Evolutionary conservation across 1,140 invertebrate genomes (phyloP).

Genomic region (Mya arenaria): DNA sequence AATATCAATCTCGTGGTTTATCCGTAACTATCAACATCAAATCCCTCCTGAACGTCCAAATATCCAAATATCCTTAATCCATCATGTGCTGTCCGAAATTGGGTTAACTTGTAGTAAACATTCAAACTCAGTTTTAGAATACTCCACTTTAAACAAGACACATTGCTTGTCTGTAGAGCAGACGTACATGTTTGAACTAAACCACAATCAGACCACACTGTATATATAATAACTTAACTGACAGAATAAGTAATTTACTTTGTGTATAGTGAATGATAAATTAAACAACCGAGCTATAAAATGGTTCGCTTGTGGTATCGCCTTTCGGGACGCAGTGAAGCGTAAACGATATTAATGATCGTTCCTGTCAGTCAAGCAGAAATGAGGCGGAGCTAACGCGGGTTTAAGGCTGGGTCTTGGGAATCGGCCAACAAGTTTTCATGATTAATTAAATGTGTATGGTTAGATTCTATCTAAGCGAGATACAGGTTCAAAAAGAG

Average conservation of each 20-base stretch:
- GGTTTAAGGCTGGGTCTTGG: constrained; percentile 42
- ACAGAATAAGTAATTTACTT: constrained; percentile 56
- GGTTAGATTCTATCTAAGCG: constrained; percentile 32
- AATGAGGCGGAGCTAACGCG: constrained; percentile 18
- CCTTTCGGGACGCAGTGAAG: constrained; percentile 30
- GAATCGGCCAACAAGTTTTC: constrained; percentile 34
- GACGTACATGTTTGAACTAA: constrained; percentile 15
- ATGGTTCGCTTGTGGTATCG: constrained; percentile 36
- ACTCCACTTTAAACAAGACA: too few relatives aligned
- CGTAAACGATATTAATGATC: constrained; percentile 42
- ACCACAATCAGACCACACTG: constrained; percentile 46
- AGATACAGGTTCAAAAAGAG: constrained; percentile 38
- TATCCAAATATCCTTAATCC: constrained; percentile 20
- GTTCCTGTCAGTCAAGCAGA: constrained; percentile 37
- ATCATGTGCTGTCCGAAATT: not conserved
- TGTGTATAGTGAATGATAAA: constrained; percentile 51
- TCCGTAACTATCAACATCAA: too few relatives aligned
- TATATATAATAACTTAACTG: constrained; percentile 50
- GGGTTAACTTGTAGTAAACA: not conserved
- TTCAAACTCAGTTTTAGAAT: too few relatives aligned
- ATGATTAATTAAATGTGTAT: constrained; percentile 56
- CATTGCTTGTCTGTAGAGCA: too few relatives aligned
- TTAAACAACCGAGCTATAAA: constrained; percentile 52
- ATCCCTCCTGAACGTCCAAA: too few relatives aligned
- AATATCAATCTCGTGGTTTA: too few relatives aligned